Conservation (phyloP, 1,140 invertebrate genomes). For the Aphis craccivora region DNA sequence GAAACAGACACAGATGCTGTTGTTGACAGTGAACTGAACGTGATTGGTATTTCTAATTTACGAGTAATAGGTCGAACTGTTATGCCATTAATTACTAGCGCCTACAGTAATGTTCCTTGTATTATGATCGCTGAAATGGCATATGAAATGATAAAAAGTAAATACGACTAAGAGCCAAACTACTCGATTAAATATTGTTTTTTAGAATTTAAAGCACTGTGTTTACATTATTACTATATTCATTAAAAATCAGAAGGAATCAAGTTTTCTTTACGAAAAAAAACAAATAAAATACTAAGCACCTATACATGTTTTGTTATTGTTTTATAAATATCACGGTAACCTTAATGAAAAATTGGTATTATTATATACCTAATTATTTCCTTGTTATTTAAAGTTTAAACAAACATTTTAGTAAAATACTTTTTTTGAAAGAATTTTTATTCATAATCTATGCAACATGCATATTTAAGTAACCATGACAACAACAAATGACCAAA, state of each 20-base stretch:
- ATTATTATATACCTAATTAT: too few species aligned
- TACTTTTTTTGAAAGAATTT: too few species aligned
- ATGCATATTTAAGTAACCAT: too few species aligned
- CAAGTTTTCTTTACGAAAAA: background rate
- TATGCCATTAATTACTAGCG: constrained; percentile 68
- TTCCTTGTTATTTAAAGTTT: too few species aligned
- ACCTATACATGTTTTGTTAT: background rate
- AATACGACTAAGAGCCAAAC: background rate
- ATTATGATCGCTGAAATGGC: constrained; percentile 77
- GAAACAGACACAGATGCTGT: constrained; percentile 67
- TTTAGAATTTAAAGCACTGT: background rate
- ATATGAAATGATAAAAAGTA: constrained; percentile 70
- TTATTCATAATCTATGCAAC: too few species aligned
- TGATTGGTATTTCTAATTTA: constrained; percentile 69
- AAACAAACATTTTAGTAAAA: too few species aligned
- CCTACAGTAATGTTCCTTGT: constrained; percentile 72
- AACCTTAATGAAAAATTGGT: background rate
- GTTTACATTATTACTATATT: background rate
- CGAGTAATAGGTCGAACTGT: constrained; percentile 78
- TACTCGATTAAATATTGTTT: background rate
- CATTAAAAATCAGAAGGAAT: background rate
- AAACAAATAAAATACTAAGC: constrained; percentile 20
- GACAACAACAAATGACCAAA: too few species aligned
- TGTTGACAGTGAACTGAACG: constrained; percentile 69
- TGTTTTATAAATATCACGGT: too few species aligned